phyloP scores from a whole-genome alignment of 2,888 invertebrate species.

The Masnerella sp. region DNA sequence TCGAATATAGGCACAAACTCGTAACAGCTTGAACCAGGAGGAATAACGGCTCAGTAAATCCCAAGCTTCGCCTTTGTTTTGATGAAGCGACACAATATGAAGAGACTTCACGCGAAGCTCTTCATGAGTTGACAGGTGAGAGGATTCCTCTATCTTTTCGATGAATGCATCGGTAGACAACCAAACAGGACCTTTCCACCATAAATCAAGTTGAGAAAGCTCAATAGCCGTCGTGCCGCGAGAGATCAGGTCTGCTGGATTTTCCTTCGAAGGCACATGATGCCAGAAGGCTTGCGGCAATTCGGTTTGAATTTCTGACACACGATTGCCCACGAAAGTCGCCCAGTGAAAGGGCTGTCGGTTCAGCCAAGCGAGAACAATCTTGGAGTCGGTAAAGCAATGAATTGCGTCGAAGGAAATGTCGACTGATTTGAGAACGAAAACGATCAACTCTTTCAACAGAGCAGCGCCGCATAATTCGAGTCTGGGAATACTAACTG shows the following conservation, averaged over 20 bases:
- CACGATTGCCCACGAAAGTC: too few relatives aligned
- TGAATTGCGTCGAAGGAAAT: not conserved
- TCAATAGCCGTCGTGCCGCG: not conserved
- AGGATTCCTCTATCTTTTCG: too few relatives aligned
- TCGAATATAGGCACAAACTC: too few relatives aligned
- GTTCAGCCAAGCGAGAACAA: too few relatives aligned
- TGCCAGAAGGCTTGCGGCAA: not conserved
- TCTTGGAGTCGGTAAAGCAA: constrained; percentile 9
- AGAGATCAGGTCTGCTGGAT: not conserved
- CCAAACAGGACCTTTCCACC: constrained; percentile 8
- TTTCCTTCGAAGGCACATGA: not conserved
- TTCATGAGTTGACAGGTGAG: not conserved
- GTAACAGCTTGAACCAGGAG: too few relatives aligned
- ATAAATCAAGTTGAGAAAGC: not conserved
- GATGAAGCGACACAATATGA: too few relatives aligned
- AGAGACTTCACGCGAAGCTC: too few relatives aligned
- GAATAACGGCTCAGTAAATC: too few relatives aligned
- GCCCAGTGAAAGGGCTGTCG: too few relatives aligned
- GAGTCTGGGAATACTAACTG: too few relatives aligned
- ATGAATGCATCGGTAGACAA: not conserved
- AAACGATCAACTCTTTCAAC: not conserved
- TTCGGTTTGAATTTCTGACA: not conserved
- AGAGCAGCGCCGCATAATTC: too few relatives aligned
- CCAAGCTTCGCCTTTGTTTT: too few relatives aligned
- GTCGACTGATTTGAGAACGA: not conserved